Evolutionary conservation across 1,140 invertebrate species (phyloP).

Genomic region (Drosophila tristis): DNA sequence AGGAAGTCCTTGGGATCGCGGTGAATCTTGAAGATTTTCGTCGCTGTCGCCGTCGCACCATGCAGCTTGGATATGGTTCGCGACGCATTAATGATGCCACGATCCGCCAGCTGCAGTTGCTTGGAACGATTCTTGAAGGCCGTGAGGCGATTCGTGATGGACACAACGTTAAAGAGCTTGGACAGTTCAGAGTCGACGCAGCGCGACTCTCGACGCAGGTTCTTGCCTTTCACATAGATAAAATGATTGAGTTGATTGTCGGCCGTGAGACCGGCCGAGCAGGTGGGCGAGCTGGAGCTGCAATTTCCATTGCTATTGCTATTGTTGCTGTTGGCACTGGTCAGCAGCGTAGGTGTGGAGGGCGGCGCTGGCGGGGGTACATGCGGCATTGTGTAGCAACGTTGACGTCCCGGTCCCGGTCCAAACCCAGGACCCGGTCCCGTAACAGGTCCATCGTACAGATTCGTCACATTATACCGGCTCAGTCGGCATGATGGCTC

Average conservation of each 20-base stretch:
- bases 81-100: conserved; percentile 72
- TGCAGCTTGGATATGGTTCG: conserved; percentile 78
- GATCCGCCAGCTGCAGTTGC: conserved; percentile 55
- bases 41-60: conserved; percentile 45
- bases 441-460: conserved; percentile 53
- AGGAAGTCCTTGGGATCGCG: conserved; percentile 77
- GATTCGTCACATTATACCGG: conserved; percentile 70
- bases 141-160: conserved; percentile 71
- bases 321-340: conserved; percentile 45
- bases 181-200: conserved; percentile 76
- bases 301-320: conserved; percentile 47
- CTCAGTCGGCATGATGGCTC: conserved; percentile 65
- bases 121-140: conserved; percentile 59
- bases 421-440: conserved; percentile 20
- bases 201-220: conserved; percentile 75
- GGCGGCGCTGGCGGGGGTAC: conserved; percentile 77
- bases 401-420: conserved; percentile 55
- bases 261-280: conserved; percentile 48
- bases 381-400: conserved; percentile 82
- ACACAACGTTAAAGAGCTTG: conserved; percentile 78
- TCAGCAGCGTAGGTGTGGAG: conserved; percentile 77
- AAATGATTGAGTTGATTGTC: conserved; percentile 77
- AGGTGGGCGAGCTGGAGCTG: conserved; percentile 66
- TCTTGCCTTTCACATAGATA: conserved; percentile 80
- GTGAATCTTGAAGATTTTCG: conserved; percentile 79